These are phyloP conservation scores for Psophia crepitans DNA, from an alignment of 2,113 vertebrate genomes.

Conservation along the genomic window DNA sequence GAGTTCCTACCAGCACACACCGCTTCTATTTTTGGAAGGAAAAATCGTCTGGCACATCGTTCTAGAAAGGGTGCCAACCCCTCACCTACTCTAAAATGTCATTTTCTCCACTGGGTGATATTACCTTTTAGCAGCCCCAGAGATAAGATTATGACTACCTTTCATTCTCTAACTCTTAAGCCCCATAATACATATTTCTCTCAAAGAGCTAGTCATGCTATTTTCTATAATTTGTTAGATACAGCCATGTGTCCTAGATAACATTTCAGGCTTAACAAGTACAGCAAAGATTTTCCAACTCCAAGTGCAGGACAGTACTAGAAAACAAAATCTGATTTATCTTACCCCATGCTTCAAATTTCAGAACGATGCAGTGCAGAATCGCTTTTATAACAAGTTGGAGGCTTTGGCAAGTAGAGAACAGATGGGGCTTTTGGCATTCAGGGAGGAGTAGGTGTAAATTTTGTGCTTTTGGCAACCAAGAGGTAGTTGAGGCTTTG, in stretches of 20 bases:
- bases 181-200: background rate
- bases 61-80: constrained; percentile 39
- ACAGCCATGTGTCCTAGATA: background rate
- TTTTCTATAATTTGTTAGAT: background rate
- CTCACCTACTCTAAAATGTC: constrained; percentile 10
- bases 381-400: constrained; percentile 47
- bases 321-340: constrained; percentile 5
- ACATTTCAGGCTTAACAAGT: background rate
- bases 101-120: background rate
- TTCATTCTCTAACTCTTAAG: background rate
- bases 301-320: background rate
- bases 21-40: constrained; percentile 34
- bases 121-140: background rate
- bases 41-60: background rate
- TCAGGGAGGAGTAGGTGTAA: constrained; percentile 51
- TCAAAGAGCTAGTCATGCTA: background rate
- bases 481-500: constrained; percentile 54
- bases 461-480: constrained; percentile 58
- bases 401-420: constrained; percentile 44
- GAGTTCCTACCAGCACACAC: background rate
- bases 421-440: constrained; percentile 64
- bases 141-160: background rate
- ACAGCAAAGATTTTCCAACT: background rate
- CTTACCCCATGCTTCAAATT: background rate
- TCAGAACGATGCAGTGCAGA: constrained; percentile 29